A percentile compares a stretch with the other conserved stretches of the same genome.
Evolutionary conservation across 2,113 vertebrate genomes (phyloP).

Genomic region (Stegostoma tigrinum): DNA sequence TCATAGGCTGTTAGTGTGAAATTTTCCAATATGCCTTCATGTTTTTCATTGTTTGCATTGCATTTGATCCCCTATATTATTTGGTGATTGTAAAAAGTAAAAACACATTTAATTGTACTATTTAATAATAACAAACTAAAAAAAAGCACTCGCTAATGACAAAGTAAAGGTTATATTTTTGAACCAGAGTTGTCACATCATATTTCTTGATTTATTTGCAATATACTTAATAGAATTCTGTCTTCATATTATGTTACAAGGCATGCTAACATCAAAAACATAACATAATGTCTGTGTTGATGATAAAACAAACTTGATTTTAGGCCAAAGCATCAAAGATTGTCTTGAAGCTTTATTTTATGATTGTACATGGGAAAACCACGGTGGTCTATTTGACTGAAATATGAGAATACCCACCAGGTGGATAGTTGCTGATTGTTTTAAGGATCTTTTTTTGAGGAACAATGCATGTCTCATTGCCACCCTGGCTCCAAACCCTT

Average conservation of each 20-base stretch:
- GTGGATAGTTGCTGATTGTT: slow-evolving; percentile 33
- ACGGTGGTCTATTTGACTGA: slow-evolving; percentile 5
- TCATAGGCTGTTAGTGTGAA: neutral
- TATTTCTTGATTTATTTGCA: slow-evolving; percentile 9
- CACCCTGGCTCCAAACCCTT: neutral
- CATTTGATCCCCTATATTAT: neutral
- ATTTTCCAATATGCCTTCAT: neutral
- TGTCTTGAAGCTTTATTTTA: neutral
- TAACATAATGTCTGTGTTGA: neutral
- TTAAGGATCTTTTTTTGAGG: neutral
- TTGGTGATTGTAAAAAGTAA: neutral
- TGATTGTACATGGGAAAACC: neutral
- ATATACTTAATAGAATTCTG: neutral
- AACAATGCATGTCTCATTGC: neutral
- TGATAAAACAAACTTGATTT: neutral
- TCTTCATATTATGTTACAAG: neutral
- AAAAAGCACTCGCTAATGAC: neutral
- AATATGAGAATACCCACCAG: neutral
- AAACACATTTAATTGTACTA: neutral
- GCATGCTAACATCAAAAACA: neutral
- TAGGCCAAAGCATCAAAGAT: neutral
- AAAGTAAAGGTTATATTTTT: neutral
- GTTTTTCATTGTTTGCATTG: neutral
- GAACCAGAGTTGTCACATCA: neutral
- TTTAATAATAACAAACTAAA: neutral